Evolutionary conservation across 2,113 vertebrate genomes (phyloP), one percentile per base, ranked within the genome.

Genomic region (Isichthys henryi): DNA sequence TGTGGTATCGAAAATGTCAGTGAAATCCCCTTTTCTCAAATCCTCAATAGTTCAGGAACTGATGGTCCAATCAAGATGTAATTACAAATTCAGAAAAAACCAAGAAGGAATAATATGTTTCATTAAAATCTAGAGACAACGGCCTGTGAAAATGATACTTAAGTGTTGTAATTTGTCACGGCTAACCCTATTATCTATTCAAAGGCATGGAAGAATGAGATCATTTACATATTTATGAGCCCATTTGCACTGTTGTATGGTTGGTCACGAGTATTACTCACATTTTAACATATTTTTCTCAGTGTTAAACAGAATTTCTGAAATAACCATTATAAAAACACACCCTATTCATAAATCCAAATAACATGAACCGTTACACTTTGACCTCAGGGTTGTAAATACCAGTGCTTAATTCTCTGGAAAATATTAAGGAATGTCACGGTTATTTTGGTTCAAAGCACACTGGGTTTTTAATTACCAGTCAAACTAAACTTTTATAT

Each of bases 71-170:
- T 92, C 91, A 90, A 56, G 80, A 53, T 87, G 46, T 50, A 83
- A 90, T 91, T 88, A 90, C 89, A 89, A 91, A 88, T 88, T 89
- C 46, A 43, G 88, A 89, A 89, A 90, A 90, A 91, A 88, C 89
- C 66, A 85, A 53, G 88, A 90, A 85, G 90, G 90, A 84, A 87
- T 90, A 91, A 90, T 91, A 86, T 88, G 85, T 74, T 80, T 88
- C 90, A 91, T 91, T 90, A 92, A 90, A 90, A 88, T 91, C 88
- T 89, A 90, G 89, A 90, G 89, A 90, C 89, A 87, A 87, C 87
- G 80, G 83, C 58, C 87, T 90, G 84, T 89, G 88, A 89, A 88
- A 90, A 89, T 88, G 90, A 74, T 87, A 58, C 86, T 49, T 88
- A 87, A 90, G 56, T 90, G 74, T 90, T 56, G 88, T 45, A 62